A percentile compares a stretch with the other conserved stretches of the same genome.
Evolutionary conservation across 2,113 vertebrate genomes (phyloP).

Genomic region (Oryzias javanicus): DNA sequence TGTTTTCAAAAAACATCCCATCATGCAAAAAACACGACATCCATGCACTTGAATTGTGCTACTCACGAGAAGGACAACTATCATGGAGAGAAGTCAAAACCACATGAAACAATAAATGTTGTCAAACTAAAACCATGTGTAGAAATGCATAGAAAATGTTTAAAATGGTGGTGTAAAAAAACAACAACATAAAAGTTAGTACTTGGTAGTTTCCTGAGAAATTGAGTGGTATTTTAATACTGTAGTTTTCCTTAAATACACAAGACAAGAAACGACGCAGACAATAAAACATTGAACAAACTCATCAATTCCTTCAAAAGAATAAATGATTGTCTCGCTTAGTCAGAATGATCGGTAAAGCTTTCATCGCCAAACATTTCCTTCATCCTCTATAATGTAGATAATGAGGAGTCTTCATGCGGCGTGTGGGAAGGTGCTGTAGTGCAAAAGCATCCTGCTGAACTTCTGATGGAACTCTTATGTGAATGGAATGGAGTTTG

Average conservation of each 20-base stretch:
- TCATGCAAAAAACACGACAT: conserved; percentile 15
- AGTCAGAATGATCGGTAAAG: neutral
- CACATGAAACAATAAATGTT: conserved; percentile 32
- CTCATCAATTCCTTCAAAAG: no score
- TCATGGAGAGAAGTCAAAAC: conserved; percentile 22
- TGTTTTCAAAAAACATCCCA: conserved; percentile 15
- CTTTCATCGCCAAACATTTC: neutral
- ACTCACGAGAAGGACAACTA: conserved; percentile 12
- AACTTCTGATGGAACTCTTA: no score
- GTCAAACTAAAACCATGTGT: conserved; percentile 33
- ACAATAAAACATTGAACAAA: conserved; percentile 13
- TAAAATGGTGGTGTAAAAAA: conserved; percentile 50
- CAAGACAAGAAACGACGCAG: neutral
- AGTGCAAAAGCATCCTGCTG: conserved; percentile 31
- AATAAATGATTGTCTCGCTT: conserved; percentile 47
- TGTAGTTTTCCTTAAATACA: conserved; percentile 38
- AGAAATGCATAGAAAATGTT: conserved; percentile 63
- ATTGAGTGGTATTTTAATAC: conserved; percentile 38
- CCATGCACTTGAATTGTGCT: conserved; percentile 7
- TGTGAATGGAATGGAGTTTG: no score
- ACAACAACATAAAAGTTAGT: conserved; percentile 33
- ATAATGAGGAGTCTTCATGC: conserved; percentile 16
- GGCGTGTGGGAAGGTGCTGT: conserved; percentile 21
- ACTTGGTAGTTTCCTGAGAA: conserved; percentile 66
- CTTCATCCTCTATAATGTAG: neutral